Evolutionary conservation across 2,113 vertebrate genomes (phyloP), one percentile per base, ranked within the genome.

Genomic region (Haliaeetus leucogaster): DNA sequence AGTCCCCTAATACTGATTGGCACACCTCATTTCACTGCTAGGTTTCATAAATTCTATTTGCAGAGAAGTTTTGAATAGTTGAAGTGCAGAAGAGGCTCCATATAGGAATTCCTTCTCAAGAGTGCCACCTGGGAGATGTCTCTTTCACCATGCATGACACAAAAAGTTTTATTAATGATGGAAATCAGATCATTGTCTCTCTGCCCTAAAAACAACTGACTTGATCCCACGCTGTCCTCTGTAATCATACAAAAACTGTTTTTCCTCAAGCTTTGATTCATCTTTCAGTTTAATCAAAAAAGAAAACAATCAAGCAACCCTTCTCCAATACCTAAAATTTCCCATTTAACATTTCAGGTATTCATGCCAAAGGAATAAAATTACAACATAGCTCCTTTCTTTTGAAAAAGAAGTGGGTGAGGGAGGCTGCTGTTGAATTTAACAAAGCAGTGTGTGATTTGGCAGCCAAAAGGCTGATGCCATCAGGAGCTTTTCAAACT

Each of bases 401-500:
- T 83, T 71, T 76, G 30, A 53, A 70, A 68, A 92, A 70, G 11
- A 61, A 77, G 16, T 30, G 34, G 13, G 14, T 42, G 50, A 90
- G 11, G n/a, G 36, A 87, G 40, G 32, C 32, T 95, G 42, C 50
- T 90, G 14, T 47, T 83, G 82, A 78, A 55, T 88, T 92, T 92
- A 86, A 67, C 20, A 92, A 88, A 89, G 42, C 14, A 38, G 7
- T 66, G 11, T 86, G 76, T 86, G 79, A 93, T 96, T 95, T 96
- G 77, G 72, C 90, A 94, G 91, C 70, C 8, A 4, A 85, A 93
- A 87, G 34, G 25, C 71, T 81, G 48, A 88, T 90, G 59, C 45
- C 92, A 83, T 93, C 82, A 92, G 72, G 68, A 81, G 58, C 25
- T 96, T 96, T 96, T 95, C 72, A 91, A 65, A 78, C 55, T 90